These are phyloP conservation scores for Morus bassanus DNA, from an alignment of 2,797 vertebrate genomes.

Conservation along the genomic window DNA sequence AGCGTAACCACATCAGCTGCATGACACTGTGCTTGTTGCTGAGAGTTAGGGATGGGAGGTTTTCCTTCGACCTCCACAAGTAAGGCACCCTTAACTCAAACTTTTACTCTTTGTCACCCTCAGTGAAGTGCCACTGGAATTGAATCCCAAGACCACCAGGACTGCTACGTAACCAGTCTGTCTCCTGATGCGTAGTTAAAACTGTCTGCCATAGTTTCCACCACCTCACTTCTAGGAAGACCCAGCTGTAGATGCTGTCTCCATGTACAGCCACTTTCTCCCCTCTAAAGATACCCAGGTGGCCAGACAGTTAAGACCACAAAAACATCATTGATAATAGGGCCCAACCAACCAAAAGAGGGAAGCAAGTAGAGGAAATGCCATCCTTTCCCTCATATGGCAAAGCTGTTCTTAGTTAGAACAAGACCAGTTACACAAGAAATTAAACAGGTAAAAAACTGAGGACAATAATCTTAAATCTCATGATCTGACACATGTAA, in stretches of 20 bases:
- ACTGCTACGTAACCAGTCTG: background rate
- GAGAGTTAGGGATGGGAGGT: background rate
- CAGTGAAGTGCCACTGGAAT: background rate
- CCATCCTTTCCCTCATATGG: background rate
- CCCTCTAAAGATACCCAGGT: background rate
- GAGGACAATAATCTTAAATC: background rate
- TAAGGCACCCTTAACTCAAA: background rate
- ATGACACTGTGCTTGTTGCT: accelerated
- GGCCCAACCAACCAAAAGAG: background rate
- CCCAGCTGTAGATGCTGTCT: background rate
- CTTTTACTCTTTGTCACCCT: background rate
- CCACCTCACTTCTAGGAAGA: background rate
- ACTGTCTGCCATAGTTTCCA: background rate
- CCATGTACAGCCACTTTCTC: background rate
- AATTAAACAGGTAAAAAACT: background rate
- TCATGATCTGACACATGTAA: background rate
- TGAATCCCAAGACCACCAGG: background rate
- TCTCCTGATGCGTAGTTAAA: background rate
- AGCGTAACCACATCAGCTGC: background rate
- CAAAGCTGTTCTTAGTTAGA: background rate
- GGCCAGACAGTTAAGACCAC: background rate
- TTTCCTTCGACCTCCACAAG: background rate
- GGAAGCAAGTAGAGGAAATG: background rate
- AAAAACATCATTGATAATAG: background rate
- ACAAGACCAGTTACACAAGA: background rate